Conservation (phyloP, 1,140 invertebrate species). For the Drosophila repleta region DNA sequence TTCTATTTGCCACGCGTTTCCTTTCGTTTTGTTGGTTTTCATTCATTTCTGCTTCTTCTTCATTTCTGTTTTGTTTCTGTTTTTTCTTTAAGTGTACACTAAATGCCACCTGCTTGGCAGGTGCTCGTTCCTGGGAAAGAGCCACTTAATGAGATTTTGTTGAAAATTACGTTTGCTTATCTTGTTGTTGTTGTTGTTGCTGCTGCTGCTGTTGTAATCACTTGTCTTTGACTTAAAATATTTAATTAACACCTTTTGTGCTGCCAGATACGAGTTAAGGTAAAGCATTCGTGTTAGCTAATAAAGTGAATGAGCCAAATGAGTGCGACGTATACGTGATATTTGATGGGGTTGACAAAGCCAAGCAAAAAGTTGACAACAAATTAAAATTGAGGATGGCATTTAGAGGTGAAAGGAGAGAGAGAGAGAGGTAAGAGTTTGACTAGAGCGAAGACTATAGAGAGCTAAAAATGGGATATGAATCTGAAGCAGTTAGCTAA, state of each 20-base stretch:
- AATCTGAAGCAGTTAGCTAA: no score
- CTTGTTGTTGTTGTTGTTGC: slow-evolving; percentile 28
- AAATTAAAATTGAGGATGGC: neutral
- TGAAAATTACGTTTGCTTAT: slow-evolving; percentile 60
- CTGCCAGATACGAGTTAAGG: neutral
- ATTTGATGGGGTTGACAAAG: slow-evolving; percentile 52
- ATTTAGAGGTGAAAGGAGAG: no score
- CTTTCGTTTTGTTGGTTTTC: slow-evolving; percentile 17
- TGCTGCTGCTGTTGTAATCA: slow-evolving; percentile 54
- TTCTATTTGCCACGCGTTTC: slow-evolving; percentile 22
- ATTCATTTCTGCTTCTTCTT: slow-evolving; percentile 4
- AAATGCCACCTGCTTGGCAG: slow-evolving; percentile 49
- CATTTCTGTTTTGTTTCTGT: no score
- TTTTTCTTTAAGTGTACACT: slow-evolving; percentile 13
- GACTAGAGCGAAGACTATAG: no score
- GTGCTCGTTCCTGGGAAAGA: neutral
- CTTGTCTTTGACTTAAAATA: slow-evolving; percentile 73
- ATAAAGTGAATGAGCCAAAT: neutral
- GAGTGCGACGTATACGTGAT: slow-evolving; percentile 50
- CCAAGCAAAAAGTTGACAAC: neutral
- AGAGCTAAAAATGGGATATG: no score
- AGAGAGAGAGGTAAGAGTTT: no score
- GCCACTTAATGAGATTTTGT: slow-evolving; percentile 78
- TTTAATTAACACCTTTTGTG: slow-evolving; percentile 79
- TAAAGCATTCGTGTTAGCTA: neutral